phyloP scores from a whole-genome alignment of 2,113 vertebrate genomes.

The Corapipo altera region DNA sequence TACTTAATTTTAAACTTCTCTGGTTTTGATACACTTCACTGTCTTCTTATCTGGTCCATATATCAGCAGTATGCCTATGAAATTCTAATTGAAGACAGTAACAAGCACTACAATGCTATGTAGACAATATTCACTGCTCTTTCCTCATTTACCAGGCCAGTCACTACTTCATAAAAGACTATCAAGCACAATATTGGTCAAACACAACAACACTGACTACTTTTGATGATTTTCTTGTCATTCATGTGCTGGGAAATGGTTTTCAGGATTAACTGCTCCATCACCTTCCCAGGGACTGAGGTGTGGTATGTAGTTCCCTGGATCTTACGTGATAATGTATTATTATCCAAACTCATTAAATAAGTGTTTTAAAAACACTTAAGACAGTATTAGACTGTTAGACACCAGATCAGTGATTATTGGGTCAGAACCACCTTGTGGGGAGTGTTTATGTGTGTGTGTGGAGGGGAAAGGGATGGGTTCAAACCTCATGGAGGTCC shows the following conservation, averaged over 20 bases:
- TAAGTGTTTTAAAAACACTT: no score
- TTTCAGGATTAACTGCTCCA: not conserved
- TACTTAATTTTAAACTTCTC: not conserved
- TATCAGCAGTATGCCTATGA: not conserved
- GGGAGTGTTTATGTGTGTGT: no score
- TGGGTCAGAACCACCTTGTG: no score
- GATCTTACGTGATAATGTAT: not conserved
- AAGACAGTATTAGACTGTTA: no score
- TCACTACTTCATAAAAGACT: not conserved
- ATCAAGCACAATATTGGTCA: not conserved
- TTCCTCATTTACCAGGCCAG: not conserved
- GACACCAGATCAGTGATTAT: no score
- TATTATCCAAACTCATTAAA: not conserved
- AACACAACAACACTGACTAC: not conserved
- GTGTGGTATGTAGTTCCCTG: not conserved
- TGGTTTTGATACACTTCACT: no score
- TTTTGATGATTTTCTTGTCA: not conserved
- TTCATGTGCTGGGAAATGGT: not conserved
- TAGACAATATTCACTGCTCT: not conserved
- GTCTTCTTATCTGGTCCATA: not conserved
- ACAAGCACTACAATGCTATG: not conserved
- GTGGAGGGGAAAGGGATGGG: no score
- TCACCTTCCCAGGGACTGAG: not conserved
- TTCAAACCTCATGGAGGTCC: no score
- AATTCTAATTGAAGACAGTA: not conserved